Base-by-base conservation (phyloP, 1,140 invertebrate species). In the Lanistes nyassanus region DNA sequence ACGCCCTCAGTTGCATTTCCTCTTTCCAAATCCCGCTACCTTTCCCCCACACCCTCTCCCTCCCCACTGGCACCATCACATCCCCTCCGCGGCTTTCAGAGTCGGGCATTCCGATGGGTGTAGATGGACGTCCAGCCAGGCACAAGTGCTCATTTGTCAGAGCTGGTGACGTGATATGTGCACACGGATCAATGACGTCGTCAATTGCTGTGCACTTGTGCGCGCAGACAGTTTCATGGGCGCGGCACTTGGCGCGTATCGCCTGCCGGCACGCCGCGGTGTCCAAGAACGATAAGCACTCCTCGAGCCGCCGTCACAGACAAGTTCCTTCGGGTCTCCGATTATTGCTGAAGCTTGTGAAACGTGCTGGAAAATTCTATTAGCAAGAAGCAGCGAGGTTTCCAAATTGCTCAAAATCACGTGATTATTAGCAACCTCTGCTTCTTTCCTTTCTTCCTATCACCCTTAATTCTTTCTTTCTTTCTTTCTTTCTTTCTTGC, bases 171-270 rank as follows among this genome's bases (percentile, higher is more conserved):
- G 19, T 47, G 9, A 47, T 56, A 36, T 70, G 68, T 56, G 68
- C 51, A 16, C 68, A 70, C 51, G 68, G 51, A 34, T 70, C 51
- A 36, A 55, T 70, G 68, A 70, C 68, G 68, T 70, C 26, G 68
- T 55, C 68, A 70, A 70, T 70, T 70, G 68, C 68, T 55, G 68
- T 70, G 68, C 68, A 70, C 42, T 70, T 55, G 37, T 16, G 29
- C 68, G 51, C 56, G 68, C 53, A 37, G 68, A 31, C 47, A 51
- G 26, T 70, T 70, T 70, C 56, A 51, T 51, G 68, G 29, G 7
- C 51, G 34, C 42, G 68, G 53, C 68, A 70, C 37, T 29, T 1
- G 31, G 11, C n/a, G 36, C 51, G 53, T 70, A 70, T 70, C 68
- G 23, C 7, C 5, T 6, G 36, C 42, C 56, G 68, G 36, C 68